Conservation (phyloP, 2,888 invertebrate species). For the Melitaea athalia region DNA sequence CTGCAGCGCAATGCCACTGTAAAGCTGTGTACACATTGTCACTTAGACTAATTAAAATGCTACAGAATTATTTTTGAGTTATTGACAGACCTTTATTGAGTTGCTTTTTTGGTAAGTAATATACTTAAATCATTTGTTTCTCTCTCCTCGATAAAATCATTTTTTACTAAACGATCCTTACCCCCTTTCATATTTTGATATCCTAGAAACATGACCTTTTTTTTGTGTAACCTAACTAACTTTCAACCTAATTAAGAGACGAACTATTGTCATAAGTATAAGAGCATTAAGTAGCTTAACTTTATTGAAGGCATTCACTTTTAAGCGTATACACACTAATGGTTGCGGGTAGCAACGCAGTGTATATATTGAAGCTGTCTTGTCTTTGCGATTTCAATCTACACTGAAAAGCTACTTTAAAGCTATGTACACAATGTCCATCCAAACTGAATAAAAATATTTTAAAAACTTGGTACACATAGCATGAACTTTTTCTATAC, state of each 20-base stretch:
- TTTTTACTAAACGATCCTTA: too few species aligned
- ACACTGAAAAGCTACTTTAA: not conserved
- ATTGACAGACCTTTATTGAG: too few species aligned
- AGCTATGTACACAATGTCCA: not conserved
- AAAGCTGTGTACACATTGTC: slow-evolving; percentile 48
- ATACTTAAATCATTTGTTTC: too few species aligned
- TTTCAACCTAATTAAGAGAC: not conserved
- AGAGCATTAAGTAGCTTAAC: not conserved
- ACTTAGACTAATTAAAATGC: slow-evolving; percentile 1
- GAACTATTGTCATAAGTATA: not conserved
- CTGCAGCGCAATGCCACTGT: slow-evolving; percentile 46
- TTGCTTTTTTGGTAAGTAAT: too few species aligned
- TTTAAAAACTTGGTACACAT: not conserved
- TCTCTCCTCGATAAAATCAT: too few species aligned
- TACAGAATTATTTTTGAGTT: not conserved
- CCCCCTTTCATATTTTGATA: too few species aligned
- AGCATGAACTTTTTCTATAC: too few species aligned
- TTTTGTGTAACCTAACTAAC: too few species aligned
- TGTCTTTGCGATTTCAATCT: not conserved
- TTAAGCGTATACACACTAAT: not conserved
- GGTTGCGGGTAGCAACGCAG: not conserved
- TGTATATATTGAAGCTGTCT: too few species aligned
- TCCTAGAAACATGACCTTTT: too few species aligned
- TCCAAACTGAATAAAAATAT: not conserved
- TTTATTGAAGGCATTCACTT: not conserved